Percentiles rank a stretch among this genome's conserved stretches.
Evolutionary conservation across 1,140 invertebrate genomes (phyloP).

Genomic region (Macrosteles quadrilineatus): DNA sequence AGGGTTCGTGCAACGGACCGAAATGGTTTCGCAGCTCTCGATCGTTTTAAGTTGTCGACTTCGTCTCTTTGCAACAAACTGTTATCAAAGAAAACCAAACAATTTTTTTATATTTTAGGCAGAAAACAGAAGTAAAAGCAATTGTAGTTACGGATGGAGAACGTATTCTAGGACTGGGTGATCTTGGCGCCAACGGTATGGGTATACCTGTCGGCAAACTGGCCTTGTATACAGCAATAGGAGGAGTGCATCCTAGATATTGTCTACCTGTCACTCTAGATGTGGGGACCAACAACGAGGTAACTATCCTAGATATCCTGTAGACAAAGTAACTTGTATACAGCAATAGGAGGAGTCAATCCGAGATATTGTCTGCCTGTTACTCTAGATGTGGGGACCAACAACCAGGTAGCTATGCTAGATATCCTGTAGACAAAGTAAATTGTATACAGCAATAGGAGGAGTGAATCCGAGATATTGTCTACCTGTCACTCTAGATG

Average conservation of each 20-base stretch:
- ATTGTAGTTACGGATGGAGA: slow-evolving; percentile 95
- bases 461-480: slow-evolving; percentile 89
- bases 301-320: slow-evolving; percentile 41
- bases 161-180: slow-evolving; percentile 87
- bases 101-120: no score
- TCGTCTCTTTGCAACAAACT: no score
- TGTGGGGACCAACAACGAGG: slow-evolving; percentile 89
- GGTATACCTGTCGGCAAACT: slow-evolving; percentile 92
- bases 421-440: slow-evolving; percentile 89
- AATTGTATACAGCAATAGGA: slow-evolving; percentile 89
- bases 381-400: no score
- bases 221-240: slow-evolving; percentile 87
- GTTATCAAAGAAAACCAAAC: no score
- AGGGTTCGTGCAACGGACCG: no score
- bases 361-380: no score
- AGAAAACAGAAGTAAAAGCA: slow-evolving; percentile 83
- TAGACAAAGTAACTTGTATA: no score
- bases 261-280: slow-evolving; percentile 89
- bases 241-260: slow-evolving; percentile 86
- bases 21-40: no score
- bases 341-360: no score
- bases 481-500: slow-evolving; percentile 86
- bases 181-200: slow-evolving; percentile 91
- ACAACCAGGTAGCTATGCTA: no score
- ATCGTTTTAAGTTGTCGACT: no score